Conservation (phyloP, 2,113 vertebrate species). For the Thymallus thymallus region DNA sequence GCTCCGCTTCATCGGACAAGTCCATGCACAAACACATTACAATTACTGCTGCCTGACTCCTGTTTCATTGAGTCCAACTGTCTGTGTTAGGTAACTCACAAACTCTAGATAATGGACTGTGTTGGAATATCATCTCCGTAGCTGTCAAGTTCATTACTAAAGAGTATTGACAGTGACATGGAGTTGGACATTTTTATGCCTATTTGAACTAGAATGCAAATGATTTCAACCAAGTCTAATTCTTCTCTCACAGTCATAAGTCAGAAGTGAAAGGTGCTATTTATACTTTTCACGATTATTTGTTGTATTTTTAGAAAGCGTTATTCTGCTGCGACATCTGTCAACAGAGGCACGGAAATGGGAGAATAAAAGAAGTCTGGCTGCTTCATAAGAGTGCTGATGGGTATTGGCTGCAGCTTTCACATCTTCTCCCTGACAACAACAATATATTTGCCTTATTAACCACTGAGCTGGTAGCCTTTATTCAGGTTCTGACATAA, state of each 20-base stretch:
- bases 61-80: conserved; percentile 58
- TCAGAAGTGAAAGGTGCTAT: conserved; percentile 26
- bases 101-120: conserved; percentile 57
- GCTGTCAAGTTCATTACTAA: conserved; percentile 26
- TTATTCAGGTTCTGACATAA: conserved; percentile 40
- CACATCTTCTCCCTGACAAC: conserved; percentile 42
- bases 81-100: conserved; percentile 62
- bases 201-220: conserved; percentile 35
- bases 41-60: conserved; percentile 60
- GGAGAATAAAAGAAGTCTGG: conserved; percentile 20
- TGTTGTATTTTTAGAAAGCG: conserved; percentile 36
- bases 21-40: conserved; percentile 63
- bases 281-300: conserved; percentile 23
- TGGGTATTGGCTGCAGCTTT: conserved; percentile 48
- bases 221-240: conserved; percentile 10
- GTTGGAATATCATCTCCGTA: conserved; percentile 28
- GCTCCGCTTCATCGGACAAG: conserved; percentile 54
- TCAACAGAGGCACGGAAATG: conserved; percentile 35
- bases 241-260: conserved; percentile 14
- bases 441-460: conserved; percentile 30
- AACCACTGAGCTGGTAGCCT: conserved; percentile 41
- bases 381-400: conserved; percentile 25
- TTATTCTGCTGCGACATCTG: conserved; percentile 45
- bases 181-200: conserved; percentile 26
- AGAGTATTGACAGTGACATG: conserved; percentile 6